Percentiles rank a stretch among this genome's conserved stretches.
Conservation (phyloP, 2,797 vertebrate species). For the Falco naumanni region DNA sequence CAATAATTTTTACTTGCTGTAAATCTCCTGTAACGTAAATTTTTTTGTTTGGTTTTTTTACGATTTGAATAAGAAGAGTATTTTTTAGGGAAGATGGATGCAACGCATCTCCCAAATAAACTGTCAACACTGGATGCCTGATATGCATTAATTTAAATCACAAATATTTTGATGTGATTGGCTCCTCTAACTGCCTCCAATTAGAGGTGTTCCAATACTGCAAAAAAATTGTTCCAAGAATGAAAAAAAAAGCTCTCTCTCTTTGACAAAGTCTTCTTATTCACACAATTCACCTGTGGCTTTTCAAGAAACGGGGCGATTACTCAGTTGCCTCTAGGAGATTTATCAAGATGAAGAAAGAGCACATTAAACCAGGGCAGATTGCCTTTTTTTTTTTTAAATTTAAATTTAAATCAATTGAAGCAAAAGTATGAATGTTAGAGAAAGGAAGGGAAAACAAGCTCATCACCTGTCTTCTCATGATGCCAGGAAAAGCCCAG, state of each 20-base stretch:
- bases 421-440: background rate
- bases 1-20: background rate
- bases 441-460: background rate
- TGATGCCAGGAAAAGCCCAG: background rate
- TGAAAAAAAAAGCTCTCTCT: background rate
- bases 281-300: background rate
- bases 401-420: background rate
- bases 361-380: background rate
- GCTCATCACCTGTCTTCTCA: background rate
- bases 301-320: background rate
- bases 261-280: background rate
- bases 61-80: background rate
- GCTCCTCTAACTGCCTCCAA: background rate
- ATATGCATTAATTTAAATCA: background rate
- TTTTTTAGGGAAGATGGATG: background rate
- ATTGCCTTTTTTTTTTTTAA: rapidly evolving
- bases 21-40: background rate
- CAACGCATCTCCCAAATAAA: background rate
- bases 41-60: background rate
- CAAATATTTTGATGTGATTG: background rate
- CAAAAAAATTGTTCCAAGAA: background rate
- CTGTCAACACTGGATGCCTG: background rate
- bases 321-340: background rate
- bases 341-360: background rate
- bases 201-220: background rate